These are phyloP conservation scores for Macquaria ambigua DNA, from an alignment of 2,113 vertebrate species.

Conservation along the genomic window DNA sequence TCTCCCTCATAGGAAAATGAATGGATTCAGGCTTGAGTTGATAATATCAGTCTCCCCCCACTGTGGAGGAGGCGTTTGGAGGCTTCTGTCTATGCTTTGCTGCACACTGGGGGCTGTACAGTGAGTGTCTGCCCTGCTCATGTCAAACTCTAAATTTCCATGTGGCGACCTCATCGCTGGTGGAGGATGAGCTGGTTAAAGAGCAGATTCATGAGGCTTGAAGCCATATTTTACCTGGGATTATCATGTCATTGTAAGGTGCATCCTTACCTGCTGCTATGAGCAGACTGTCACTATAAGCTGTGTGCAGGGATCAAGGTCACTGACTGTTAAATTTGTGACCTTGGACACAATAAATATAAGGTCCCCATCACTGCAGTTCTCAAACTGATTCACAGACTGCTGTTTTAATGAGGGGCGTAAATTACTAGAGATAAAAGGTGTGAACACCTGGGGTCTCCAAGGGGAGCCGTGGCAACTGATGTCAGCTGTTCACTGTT, in stretches of 20 bases:
- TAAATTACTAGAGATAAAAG: slow-evolving; percentile 44
- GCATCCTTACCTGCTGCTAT: slow-evolving; percentile 25
- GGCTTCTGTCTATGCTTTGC: slow-evolving; percentile 31
- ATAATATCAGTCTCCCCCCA: slow-evolving; percentile 23
- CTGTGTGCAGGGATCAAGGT: slow-evolving; percentile 62
- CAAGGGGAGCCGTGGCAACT: slow-evolving; percentile 8
- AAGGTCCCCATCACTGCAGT: slow-evolving; percentile 26
- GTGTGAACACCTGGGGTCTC: slow-evolving; percentile 45
- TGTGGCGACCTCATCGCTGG: not conserved
- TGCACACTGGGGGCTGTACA: slow-evolving; percentile 28
- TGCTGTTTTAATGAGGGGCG: slow-evolving; percentile 14
- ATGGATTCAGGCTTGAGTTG: slow-evolving; percentile 27
- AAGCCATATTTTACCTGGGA: slow-evolving; percentile 47
- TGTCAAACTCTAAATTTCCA: slow-evolving; percentile 25
- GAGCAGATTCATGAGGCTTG: slow-evolving; percentile 48
- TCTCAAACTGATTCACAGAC: slow-evolving; percentile 27
- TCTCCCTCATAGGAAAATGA: slow-evolving; percentile 52
- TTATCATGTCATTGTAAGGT: not conserved
- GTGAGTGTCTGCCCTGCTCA: slow-evolving; percentile 21
- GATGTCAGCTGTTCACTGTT: slow-evolving; percentile 23
- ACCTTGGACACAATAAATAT: slow-evolving; percentile 65
- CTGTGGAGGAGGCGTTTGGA: slow-evolving; percentile 29
- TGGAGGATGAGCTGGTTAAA: slow-evolving; percentile 23
- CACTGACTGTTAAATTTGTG: slow-evolving; percentile 47
- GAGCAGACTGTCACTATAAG: slow-evolving; percentile 27